phyloP scores from a whole-genome alignment of 2,113 vertebrate genomes.

The Tachycineta bicolor region DNA sequence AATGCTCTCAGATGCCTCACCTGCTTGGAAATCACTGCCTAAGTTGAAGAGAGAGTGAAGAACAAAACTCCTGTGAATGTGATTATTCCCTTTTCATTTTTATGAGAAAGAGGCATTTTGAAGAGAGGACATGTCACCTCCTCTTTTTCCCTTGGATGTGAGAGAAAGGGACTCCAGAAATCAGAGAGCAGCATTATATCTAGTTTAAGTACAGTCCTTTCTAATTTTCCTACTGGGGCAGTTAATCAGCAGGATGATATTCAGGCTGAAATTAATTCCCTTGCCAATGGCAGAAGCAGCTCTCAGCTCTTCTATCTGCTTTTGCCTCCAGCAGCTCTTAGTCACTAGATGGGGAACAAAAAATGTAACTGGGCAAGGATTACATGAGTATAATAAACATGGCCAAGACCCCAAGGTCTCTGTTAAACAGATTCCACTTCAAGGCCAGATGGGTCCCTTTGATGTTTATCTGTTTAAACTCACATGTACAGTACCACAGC shows the following conservation, averaged over 20 bases:
- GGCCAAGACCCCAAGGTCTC: slow-evolving; percentile 44
- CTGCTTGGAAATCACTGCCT: neutral
- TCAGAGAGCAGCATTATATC: neutral
- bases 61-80: neutral
- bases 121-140: neutral
- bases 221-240: neutral
- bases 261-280: slow-evolving; percentile 37
- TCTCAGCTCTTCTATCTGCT: neutral
- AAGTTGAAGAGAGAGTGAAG: neutral
- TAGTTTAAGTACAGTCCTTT: neutral
- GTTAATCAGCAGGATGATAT: slow-evolving; percentile 30
- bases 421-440: slow-evolving; percentile 42
- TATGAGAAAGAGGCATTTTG: neutral
- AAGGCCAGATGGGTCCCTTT: slow-evolving; percentile 44
- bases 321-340: slow-evolving; percentile 30
- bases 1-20: neutral
- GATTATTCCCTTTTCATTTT: neutral
- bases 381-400: neutral
- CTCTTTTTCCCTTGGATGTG: neutral
- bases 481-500: neutral
- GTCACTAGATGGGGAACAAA: neutral
- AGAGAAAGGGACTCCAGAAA: neutral
- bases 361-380: neutral
- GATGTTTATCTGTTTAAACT: slow-evolving; percentile 56
- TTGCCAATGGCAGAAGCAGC: slow-evolving; percentile 5